Conservation (phyloP, 2,888 invertebrate species). For the Polymixis flavicincta region DNA sequence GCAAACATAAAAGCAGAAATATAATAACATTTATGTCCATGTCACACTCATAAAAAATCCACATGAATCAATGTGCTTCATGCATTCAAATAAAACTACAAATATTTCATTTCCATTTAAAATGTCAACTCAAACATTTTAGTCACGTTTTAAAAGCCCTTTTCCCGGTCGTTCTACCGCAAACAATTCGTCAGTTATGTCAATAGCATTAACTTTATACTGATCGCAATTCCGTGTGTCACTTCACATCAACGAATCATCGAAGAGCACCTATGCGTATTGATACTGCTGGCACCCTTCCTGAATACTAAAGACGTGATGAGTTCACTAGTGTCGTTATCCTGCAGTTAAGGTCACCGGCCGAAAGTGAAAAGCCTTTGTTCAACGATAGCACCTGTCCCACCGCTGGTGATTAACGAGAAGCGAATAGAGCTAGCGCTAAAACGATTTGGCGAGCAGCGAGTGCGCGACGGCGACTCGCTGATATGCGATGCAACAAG, state of each 20-base stretch:
- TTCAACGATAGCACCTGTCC: conserved; percentile 18
- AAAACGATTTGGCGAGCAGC: not conserved
- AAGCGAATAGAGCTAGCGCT: not conserved
- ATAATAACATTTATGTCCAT: not conserved
- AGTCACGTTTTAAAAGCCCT: conserved; percentile 38
- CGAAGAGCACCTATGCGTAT: conserved; percentile 43
- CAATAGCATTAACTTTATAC: conserved; percentile 43
- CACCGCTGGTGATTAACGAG: not conserved
- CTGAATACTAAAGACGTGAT: conserved; percentile 73
- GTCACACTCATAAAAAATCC: conserved; percentile 8
- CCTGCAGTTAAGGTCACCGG: conserved; percentile 78
- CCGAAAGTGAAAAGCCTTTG: conserved; percentile 80
- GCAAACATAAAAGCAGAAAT: not conserved
- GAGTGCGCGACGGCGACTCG: not conserved
- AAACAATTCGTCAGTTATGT: conserved; percentile 54
- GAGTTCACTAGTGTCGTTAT: conserved; percentile 76
- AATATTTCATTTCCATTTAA: conserved; percentile 19
- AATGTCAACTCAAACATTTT: conserved; percentile 25
- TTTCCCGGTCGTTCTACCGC: conserved; percentile 46
- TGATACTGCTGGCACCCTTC: conserved; percentile 54
- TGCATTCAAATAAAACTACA: conserved; percentile 20
- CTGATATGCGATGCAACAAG: not conserved
- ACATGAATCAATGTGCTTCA: not conserved
- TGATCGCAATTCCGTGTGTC: conserved; percentile 56
- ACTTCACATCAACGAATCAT: conserved; percentile 20